Evolutionary conservation across 1,140 invertebrate genomes (phyloP).

Genomic region (Sinella curviseta): DNA sequence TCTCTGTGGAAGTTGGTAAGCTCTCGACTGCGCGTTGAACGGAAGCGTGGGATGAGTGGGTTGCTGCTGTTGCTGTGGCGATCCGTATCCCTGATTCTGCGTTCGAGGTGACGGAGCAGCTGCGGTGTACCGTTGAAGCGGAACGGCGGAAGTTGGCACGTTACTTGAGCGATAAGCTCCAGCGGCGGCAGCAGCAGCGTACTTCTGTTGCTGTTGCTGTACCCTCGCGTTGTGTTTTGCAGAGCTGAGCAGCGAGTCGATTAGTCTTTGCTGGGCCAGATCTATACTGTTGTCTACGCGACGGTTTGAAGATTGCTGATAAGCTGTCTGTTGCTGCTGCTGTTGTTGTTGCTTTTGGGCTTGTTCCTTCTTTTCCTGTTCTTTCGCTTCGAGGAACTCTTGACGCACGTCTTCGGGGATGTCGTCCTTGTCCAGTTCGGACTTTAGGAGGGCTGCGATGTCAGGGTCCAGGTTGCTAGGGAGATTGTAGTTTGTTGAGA

Average conservation of each 20-base stretch:
- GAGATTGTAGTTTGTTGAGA: neutral
- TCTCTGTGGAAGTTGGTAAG: neutral
- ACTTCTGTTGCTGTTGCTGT: neutral
- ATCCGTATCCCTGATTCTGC: too few relatives aligned
- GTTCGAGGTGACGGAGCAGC: too few relatives aligned
- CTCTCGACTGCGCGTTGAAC: neutral
- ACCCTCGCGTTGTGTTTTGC: neutral
- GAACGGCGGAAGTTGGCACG: too few relatives aligned
- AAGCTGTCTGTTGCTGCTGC: neutral
- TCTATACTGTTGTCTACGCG: too few relatives aligned
- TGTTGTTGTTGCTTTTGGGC: neutral
- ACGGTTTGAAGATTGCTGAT: too few relatives aligned
- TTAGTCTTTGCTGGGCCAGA: too few relatives aligned
- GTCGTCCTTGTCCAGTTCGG: conserved; percentile 47
- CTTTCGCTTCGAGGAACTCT: conserved; percentile 33
- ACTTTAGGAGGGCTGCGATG: conserved; percentile 43
- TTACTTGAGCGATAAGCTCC: too few relatives aligned
- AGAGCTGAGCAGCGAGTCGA: neutral
- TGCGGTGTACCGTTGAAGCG: neutral
- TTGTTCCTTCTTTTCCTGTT: conserved; percentile 28
- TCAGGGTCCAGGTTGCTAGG: conserved; percentile 41
- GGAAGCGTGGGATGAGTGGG: too few relatives aligned
- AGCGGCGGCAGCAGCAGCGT: neutral
- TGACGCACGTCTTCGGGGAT: conserved; percentile 44
- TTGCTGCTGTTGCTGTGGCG: too few relatives aligned